These are phyloP conservation scores for Hylomyscus alleni DNA, from an alignment of 2,797 vertebrate species.

Conservation along the genomic window DNA sequence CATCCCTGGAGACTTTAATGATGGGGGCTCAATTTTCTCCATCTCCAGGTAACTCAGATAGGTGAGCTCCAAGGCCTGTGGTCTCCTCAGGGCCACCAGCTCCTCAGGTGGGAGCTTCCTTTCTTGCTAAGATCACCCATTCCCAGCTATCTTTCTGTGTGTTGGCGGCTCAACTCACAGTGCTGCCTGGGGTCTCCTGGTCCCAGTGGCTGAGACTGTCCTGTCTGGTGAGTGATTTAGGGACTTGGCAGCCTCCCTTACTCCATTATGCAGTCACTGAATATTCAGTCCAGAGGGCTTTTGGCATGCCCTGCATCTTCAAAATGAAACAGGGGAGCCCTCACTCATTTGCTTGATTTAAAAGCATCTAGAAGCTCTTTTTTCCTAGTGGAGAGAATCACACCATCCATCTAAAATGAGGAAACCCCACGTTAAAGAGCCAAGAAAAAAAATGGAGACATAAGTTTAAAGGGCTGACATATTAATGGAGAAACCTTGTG, in stretches of 20 bases:
- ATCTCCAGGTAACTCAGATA: neutral
- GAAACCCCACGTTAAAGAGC: constrained; percentile 56
- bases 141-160: neutral
- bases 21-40: neutral
- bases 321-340: constrained; percentile 57
- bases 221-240: constrained; percentile 66
- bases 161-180: neutral
- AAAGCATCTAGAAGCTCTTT: constrained; percentile 73
- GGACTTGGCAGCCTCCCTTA: constrained; percentile 55
- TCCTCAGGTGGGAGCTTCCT: neutral
- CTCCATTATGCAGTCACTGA: constrained; percentile 64
- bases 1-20: neutral
- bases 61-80: neutral
- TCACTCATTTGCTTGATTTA: constrained; percentile 78
- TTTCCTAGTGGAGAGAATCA: neutral
- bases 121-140: neutral
- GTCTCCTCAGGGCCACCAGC: neutral
- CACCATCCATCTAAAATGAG: constrained; percentile 61
- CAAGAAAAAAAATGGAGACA: constrained; percentile 30
- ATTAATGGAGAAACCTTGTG: constrained; percentile 8
- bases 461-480: constrained; percentile 38
- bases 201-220: constrained; percentile 18
- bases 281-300: constrained; percentile 76
- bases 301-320: constrained; percentile 67
- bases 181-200: constrained; percentile 16